Evolutionary conservation across 30 jellyfish, hydroid and myxozoan species (phyloP).

Genomic region (Haliclystus octoradiatus): DNA sequence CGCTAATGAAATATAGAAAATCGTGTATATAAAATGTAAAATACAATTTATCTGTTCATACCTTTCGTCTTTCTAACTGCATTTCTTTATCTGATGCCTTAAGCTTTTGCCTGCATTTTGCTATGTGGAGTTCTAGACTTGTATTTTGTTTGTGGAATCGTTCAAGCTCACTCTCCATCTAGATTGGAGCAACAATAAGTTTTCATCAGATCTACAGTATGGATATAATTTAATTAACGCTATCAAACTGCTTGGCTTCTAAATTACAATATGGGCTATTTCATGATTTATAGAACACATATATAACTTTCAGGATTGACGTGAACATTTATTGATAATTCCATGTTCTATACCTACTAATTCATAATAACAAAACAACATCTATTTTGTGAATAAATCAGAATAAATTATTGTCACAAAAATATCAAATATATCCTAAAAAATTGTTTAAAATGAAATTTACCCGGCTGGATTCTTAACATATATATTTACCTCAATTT

Average conservation of each 20-base stretch:
- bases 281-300: not conserved
- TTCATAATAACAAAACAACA: too few species aligned
- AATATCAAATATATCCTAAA: too few species aligned
- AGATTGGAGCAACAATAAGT: not conserved
- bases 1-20: too few species aligned
- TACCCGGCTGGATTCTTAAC: too few species aligned
- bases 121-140: conserved; percentile 73
- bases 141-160: conserved; percentile 93
- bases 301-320: not conserved
- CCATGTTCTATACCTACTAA: too few species aligned
- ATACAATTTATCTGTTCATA: too few species aligned
- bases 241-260: not conserved
- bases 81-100: conserved; percentile 87
- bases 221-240: not conserved
- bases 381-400: too few species aligned
- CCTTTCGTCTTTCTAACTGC: conserved; percentile 88
- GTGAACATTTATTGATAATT: not conserved
- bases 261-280: not conserved
- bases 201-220: not conserved
- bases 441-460: too few species aligned
- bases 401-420: too few species aligned
- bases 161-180: conserved; percentile 99
- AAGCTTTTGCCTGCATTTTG: conserved; percentile 63
- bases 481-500: not conserved
- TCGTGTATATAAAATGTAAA: too few species aligned